These are phyloP conservation scores for Deroplatys truncata DNA, from an alignment of 2,888 invertebrate species.

Conservation along the genomic window DNA sequence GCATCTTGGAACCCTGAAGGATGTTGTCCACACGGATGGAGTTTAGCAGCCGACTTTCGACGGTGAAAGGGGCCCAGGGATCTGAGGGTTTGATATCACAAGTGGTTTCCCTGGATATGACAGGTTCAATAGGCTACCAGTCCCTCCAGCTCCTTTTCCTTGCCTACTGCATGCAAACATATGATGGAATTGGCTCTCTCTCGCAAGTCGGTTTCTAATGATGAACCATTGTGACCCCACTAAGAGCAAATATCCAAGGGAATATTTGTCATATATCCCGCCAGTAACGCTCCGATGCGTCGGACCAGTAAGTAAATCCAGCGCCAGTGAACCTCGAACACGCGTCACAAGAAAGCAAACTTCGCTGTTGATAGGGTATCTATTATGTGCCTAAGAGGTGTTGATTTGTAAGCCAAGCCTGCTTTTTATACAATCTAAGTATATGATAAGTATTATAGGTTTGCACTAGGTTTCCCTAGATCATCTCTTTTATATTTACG, in stretches of 20 bases:
- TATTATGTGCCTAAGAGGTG: no score
- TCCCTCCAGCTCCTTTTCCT: neutral
- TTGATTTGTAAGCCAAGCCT: no score
- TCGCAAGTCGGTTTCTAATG: neutral
- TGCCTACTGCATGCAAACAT: neutral
- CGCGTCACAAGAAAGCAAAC: no score
- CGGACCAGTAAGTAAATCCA: neutral
- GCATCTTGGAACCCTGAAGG: neutral
- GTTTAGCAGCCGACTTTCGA: neutral
- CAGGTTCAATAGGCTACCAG: neutral
- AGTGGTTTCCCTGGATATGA: neutral
- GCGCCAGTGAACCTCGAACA: neutral
- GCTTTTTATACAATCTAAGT: no score
- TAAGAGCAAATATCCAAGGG: neutral
- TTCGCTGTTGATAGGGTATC: no score
- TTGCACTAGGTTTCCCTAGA: no score
- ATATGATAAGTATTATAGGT: no score
- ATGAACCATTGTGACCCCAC: neutral
- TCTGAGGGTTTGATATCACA: neutral
- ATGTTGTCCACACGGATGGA: neutral
- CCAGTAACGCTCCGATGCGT: neutral
- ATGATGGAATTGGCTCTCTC: neutral
- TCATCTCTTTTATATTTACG: no score
- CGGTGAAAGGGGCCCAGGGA: neutral
- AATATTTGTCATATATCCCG: neutral